Base-by-base conservation (phyloP, 2,888 invertebrate species). In the Acleris laterana region DNA sequence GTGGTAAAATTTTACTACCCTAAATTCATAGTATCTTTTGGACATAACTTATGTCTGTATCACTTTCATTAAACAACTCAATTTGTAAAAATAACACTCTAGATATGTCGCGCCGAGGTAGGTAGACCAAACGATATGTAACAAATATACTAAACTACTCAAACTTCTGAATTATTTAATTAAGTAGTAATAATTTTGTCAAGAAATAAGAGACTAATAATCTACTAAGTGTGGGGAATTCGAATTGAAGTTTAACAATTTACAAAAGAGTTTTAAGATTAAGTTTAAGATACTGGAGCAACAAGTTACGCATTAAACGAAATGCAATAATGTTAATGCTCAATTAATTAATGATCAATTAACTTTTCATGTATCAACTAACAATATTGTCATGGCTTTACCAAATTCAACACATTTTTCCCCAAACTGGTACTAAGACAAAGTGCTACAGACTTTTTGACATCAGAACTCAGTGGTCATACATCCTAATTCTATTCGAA, bases 41-140 rank as follows among this genome's bases (percentile, higher is more conserved):
- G 38, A 38, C 38, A 38, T 38, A 38, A 38, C 13, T 38, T 3
- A 13, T 38, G 38, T 38, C 38, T 38, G 38, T 13, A 38, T 4
- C 38, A 38, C 13, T 38, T 38, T 38, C 38, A 4, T 4, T 38
- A 13, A 38, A 9, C 13, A 3, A 38, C 32, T 32, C 7, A 38
- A 38, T 11, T 3, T 38, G 11, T 38, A 38, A 38, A 38, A 11
- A 38, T 13, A 38, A 38, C 38, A 13, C 38, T 38, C 13, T 4
- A 13, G 38, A 38, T 38, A 38, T 38, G 38, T 38, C 1, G 46
- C 49, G n/a, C 49, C 19, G 59, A 59, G 59, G 59, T 55, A 59
- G 59, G 59, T 55, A 52, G 52, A 58, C 51, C 4, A 64, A 64
- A 59, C 53, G 59, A 64, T 64, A 55, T 60, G 48, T 60, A 64